A percentile compares a stretch with the other conserved stretches of the same genome.
These are phyloP conservation scores for Tenthredo mesomela DNA, from an alignment of 2,888 invertebrate genomes.

Conservation along the genomic window DNA sequence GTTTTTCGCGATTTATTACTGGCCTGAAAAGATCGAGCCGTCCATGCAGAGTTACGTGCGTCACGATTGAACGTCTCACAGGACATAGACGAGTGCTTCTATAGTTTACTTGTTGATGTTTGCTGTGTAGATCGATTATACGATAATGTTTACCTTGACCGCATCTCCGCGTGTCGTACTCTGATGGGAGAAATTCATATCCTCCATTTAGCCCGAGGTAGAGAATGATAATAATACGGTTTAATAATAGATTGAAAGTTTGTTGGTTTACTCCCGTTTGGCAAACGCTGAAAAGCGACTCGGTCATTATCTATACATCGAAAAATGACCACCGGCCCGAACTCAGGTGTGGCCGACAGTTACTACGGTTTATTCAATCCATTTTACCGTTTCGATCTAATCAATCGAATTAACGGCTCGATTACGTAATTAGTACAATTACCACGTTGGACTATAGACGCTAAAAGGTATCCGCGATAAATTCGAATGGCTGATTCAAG, in stretches of 20 bases:
- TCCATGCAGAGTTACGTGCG: not conserved
- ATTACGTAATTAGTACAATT: constrained; percentile 24
- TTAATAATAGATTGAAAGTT: constrained; percentile 4
- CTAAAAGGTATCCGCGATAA: not conserved
- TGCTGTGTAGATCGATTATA: constrained; percentile 15
- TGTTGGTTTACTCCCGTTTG: constrained; percentile 1
- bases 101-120: constrained; percentile 14
- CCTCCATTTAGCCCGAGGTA: not conserved
- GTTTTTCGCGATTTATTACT: not conserved
- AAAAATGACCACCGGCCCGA: not conserved
- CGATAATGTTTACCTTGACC: constrained; percentile 24
- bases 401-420: constrained; percentile 13
- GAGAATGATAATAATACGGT: constrained; percentile 1
- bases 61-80: not conserved
- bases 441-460: not conserved
- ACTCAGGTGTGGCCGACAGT: constrained; percentile 26
- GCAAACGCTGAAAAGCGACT: not conserved
- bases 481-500: not conserved
- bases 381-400: constrained; percentile 29
- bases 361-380: constrained; percentile 21
- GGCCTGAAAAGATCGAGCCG: not conserved
- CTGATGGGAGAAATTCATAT: constrained; percentile 15
- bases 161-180: not conserved
- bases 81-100: not conserved
- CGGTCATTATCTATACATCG: not conserved